Conservation (phyloP, 1,140 invertebrate species). For the Aporrectodea caliginosa region DNA sequence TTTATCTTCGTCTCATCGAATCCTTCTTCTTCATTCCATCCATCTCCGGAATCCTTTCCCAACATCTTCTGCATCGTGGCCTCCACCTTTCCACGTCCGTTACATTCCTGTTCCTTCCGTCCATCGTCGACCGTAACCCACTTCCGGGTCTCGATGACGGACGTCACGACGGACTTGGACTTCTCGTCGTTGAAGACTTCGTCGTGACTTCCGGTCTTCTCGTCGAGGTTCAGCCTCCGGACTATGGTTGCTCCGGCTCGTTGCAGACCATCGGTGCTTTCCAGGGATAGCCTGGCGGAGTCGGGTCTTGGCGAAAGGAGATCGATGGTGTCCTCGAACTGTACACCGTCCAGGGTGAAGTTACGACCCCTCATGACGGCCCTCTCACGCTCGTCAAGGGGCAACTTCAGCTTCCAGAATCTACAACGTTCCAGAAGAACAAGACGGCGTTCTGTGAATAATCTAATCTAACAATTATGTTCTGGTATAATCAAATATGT, state of each 20-base stretch:
- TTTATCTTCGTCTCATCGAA: background rate
- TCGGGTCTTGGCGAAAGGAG: background rate
- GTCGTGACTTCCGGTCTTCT: background rate
- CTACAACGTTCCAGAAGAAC: no score
- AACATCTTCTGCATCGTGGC: background rate
- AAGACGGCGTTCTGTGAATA: no score
- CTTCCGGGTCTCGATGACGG: slow-evolving; percentile 6
- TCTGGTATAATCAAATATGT: no score
- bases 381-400: slow-evolving; percentile 29
- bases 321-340: slow-evolving; percentile 24
- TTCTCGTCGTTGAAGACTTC: background rate
- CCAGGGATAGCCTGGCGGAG: background rate
- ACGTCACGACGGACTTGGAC: background rate
- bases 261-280: background rate
- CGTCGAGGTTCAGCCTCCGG: background rate
- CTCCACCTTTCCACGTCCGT: background rate
- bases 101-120: background rate
- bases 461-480: no score
- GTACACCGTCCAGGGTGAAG: slow-evolving; percentile 15
- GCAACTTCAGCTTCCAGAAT: slow-evolving; percentile 48
- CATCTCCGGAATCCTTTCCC: background rate
- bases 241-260: background rate
- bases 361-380: background rate
- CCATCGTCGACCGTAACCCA: background rate
- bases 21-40: background rate